Evolutionary conservation across 2,888 invertebrate species (phyloP).

Genomic region (Dinocampus coccinellae): DNA sequence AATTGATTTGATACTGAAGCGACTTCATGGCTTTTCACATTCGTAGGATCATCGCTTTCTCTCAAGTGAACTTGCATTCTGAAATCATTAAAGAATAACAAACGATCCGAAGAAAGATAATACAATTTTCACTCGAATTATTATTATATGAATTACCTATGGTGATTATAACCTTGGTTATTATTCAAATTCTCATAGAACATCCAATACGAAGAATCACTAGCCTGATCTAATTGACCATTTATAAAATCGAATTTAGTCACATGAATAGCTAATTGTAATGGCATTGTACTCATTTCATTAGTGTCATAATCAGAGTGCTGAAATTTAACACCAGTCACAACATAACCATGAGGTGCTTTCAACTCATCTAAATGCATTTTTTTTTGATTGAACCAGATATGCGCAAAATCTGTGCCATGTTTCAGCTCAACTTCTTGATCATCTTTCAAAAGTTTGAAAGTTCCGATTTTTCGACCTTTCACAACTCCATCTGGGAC

Average conservation of each 20-base stretch:
- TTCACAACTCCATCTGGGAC: background rate
- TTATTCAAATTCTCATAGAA: background rate
- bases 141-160: background rate
- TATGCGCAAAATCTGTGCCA: background rate
- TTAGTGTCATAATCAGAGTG: background rate
- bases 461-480: background rate
- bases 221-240: background rate
- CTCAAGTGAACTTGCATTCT: background rate
- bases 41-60: background rate
- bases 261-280: background rate
- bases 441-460: background rate
- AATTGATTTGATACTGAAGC: background rate
- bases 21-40: too few species aligned
- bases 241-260: background rate
- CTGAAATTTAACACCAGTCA: background rate
- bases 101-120: too few species aligned
- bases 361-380: background rate
- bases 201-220: background rate
- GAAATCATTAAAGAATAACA: too few species aligned
- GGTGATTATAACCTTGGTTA: background rate
- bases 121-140: too few species aligned
- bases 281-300: background rate
- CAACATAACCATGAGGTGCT: background rate
- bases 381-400: background rate
- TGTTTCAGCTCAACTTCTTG: background rate